Base-by-base conservation (phyloP, 2,797 vertebrate species). In the Falco rusticolus region DNA sequence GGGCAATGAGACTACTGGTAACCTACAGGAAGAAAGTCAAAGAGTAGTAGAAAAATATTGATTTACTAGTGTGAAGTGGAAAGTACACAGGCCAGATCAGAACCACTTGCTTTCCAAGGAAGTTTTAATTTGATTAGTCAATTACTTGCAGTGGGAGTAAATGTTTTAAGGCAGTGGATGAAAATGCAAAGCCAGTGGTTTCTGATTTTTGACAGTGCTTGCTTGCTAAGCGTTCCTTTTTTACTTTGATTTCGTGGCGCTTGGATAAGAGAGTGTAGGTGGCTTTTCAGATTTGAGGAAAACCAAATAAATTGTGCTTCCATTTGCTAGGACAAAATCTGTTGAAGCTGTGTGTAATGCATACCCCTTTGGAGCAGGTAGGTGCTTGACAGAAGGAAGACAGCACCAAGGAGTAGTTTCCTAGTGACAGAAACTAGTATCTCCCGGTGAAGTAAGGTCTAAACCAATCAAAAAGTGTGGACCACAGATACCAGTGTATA, bases 391-490 rank as follows among this genome's bases (percentile, higher is more conserved):
- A 93, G 71, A 71, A 65, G 50, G 50, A 76, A 80, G 53, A n/a
- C 66, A 69, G 54, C 2, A 5, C 71, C 1, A 4, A 89, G 70
- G 17, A 88, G 70, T 31, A 65, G 50, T 51, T 90, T 95, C 31
- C 79, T 82, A 34, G 69, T 65, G 87, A 82, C 53, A 94, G 70
- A 94, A 93, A 92, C 47, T 84, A 33, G 89, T 87, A 88, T 94
- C 50, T 95, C 61, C 68, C 79, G 69, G 91, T 37, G 53, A 92
- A 90, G 90, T 31, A 43, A 71, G 39, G 33, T 77, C 57, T 95
- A 95, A 95, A 94, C 91, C 87, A 95, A 97, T 97, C 93, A 96
- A 91, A 87, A 94, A 90, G 60, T 94, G 84, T 89, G 89, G 91
- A 85, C 91, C 80, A 90, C 69, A 96, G 93, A 94, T 90, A 94